Evolutionary conservation across 2,888 invertebrate genomes (phyloP).

Genomic region (Carabus problematicus): DNA sequence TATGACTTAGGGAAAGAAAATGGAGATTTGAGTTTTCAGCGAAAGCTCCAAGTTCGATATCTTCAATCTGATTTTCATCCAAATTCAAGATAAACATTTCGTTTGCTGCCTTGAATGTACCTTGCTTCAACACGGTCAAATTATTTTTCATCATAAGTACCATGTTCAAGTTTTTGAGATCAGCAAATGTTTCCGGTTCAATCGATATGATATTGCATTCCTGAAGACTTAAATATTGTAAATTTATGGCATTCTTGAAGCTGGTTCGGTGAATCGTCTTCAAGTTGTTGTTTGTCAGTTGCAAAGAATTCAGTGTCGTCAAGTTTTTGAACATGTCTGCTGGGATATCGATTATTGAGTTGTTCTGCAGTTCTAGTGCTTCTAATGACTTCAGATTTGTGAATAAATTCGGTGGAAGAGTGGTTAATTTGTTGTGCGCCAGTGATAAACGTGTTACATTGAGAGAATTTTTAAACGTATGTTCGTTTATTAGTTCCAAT

Average conservation of each 20-base stretch:
- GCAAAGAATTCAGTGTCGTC: slow-evolving; percentile 13
- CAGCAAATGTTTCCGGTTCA: slow-evolving; percentile 33
- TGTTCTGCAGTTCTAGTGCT: slow-evolving; percentile 18
- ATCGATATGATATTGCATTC: slow-evolving; percentile 21
- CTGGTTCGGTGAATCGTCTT: slow-evolving; percentile 22
- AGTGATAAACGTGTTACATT: slow-evolving; percentile 33
- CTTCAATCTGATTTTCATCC: slow-evolving; percentile 20
- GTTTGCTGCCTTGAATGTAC: slow-evolving; percentile 22
- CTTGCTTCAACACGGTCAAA: slow-evolving; percentile 24
- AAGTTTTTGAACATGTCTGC: slow-evolving; percentile 30
- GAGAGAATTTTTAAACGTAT: slow-evolving; percentile 23
- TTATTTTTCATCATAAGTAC: slow-evolving; percentile 27
- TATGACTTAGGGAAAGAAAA: slow-evolving; percentile 20
- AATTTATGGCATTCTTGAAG: slow-evolving; percentile 21
- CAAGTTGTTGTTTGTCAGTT: slow-evolving; percentile 22
- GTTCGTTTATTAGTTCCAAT: slow-evolving; percentile 25
- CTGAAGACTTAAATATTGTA: slow-evolving; percentile 24
- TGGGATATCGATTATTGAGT: slow-evolving; percentile 19
- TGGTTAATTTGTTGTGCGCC: slow-evolving; percentile 27
- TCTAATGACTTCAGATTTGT: slow-evolving; percentile 22
- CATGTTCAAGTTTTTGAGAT: slow-evolving; percentile 29
- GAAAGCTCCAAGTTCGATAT: slow-evolving; percentile 28
- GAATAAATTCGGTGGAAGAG: slow-evolving; percentile 22
- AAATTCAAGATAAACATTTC: slow-evolving; percentile 30
- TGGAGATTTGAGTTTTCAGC: slow-evolving; percentile 26